Evolutionary conservation across 1,140 invertebrate genomes (phyloP).

Genomic region (Glomeris maerens): DNA sequence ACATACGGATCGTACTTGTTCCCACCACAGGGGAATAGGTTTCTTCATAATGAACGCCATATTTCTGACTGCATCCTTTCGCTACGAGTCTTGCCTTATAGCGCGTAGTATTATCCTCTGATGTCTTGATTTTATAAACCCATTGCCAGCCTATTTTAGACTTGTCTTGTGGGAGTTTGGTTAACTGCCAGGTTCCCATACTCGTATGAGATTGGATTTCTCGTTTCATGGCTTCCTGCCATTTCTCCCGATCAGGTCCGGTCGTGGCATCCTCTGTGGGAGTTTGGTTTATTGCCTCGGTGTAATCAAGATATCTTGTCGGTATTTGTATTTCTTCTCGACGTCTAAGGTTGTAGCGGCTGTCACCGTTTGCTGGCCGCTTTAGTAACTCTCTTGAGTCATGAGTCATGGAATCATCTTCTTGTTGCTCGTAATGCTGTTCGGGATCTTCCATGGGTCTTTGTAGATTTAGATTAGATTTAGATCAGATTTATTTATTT

Average conservation of each 20-base stretch:
- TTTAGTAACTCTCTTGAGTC: too few species aligned
- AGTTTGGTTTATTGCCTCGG: too few species aligned
- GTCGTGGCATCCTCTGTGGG: too few species aligned
- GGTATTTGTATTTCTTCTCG: too few species aligned
- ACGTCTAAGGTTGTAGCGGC: too few species aligned
- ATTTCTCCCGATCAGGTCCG: not conserved
- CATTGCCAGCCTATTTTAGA: conserved; percentile 19
- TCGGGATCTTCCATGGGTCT: too few species aligned
- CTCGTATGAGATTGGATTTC: not conserved
- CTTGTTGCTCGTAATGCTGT: too few species aligned
- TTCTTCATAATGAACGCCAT: conserved; percentile 30
- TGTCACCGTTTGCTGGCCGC: too few species aligned
- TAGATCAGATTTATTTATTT: too few species aligned
- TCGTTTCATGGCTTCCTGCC: not conserved
- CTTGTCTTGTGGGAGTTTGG: not conserved
- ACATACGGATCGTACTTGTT: conserved; percentile 23
- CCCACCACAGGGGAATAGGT: conserved; percentile 30
- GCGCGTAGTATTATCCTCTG: conserved; percentile 22
- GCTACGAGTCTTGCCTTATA: conserved; percentile 30
- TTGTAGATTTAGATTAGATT: too few species aligned
- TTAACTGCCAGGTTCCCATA: not conserved
- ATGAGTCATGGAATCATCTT: too few species aligned
- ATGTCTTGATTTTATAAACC: conserved; percentile 30
- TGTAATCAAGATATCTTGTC: too few species aligned
- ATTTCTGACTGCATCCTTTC: conserved; percentile 29